Base-by-base conservation (phyloP, 2,797 vertebrate species). In the Hippoglossus hippoglossus region DNA sequence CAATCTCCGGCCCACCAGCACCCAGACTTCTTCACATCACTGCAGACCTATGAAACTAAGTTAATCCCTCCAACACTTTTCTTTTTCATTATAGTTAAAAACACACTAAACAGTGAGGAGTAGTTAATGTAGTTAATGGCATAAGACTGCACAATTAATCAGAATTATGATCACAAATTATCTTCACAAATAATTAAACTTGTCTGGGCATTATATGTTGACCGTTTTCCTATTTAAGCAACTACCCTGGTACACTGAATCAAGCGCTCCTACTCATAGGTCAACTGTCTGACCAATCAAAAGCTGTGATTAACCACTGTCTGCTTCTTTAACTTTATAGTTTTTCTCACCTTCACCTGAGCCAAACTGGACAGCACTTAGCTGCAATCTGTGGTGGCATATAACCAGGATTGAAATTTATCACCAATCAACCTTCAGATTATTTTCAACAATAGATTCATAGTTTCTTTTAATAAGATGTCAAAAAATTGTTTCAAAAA, bases 201-300 rank as follows among this genome's bases (percentile, higher is more conserved):
- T 41, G 39, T 11, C 39, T 15, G 39, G 39, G 39, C 39, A 26
- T 31, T 39, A 44, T 70, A 24, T 66, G n/a, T 13, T 71, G 51
- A 63, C 61, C 46, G 22, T 26, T n/a, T 39, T 71, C 36, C 19
- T 60, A 55, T 36, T 49, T 8, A n/a, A 24, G 22, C 50, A 0
- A 47, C 44, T 53, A n/a, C 41, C 57, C 46, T 15, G 10, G 10
- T 28, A 44, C 51, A 46, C 52, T 18, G 18, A 44, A 63, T 67
- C n/a, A 46, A 47, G 46, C 34, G 13, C 49, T 44, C 22, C 26
- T 50, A 46, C 15, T 67, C 16, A 46, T 31, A 55, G 68, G 61
- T 80, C 71, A 75, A 39, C 65, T 25, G 28, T 61, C 66, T 12
- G 52, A 67, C 65, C 63, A 79, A 59, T 67, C 26, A 67, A 49